Evolutionary conservation across 2,888 invertebrate species (phyloP).

Genomic region (Halictus ligatus): DNA sequence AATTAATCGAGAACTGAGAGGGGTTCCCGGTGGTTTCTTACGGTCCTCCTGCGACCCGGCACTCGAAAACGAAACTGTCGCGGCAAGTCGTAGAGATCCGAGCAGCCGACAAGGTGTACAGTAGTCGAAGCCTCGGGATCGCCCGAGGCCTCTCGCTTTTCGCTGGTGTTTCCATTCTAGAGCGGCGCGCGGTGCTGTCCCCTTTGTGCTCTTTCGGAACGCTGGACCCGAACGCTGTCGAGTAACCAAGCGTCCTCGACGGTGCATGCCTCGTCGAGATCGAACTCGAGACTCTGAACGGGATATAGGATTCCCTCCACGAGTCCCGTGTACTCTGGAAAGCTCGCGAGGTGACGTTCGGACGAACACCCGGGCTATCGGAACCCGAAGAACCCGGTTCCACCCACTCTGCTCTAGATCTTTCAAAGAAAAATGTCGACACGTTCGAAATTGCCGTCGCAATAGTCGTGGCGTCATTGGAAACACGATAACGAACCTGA

Average conservation of each 20-base stretch:
- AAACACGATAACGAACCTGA: too few relatives aligned
- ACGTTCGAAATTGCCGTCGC: too few relatives aligned
- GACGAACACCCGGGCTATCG: not conserved
- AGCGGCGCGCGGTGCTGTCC: constrained; percentile 24
- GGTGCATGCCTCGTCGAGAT: constrained; percentile 6
- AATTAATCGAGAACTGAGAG: constrained; percentile 6
- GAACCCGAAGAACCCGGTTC: not conserved
- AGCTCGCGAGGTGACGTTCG: constrained; percentile 2
- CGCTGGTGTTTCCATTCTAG: constrained; percentile 53
- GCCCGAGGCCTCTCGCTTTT: constrained; percentile 57
- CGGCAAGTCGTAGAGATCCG: constrained; percentile 33
- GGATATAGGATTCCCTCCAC: not conserved
- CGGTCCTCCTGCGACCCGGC: not conserved
- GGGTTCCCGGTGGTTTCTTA: constrained; percentile 2
- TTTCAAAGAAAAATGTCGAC: not conserved
- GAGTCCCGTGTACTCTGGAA: constrained; percentile 2
- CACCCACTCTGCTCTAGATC: not conserved
- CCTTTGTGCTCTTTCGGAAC: constrained; percentile 20
- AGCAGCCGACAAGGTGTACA: constrained; percentile 41
- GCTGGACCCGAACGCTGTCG: constrained; percentile 33
- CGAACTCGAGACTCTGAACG: constrained; percentile 21
- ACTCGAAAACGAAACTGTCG: constrained; percentile 19
- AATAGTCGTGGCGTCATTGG: too few relatives aligned
- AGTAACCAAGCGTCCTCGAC: constrained; percentile 28
- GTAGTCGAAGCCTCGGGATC: constrained; percentile 42